Conservation (phyloP, 2,113 vertebrate species). For the zebrafish (Danio rerio) region DNA sequence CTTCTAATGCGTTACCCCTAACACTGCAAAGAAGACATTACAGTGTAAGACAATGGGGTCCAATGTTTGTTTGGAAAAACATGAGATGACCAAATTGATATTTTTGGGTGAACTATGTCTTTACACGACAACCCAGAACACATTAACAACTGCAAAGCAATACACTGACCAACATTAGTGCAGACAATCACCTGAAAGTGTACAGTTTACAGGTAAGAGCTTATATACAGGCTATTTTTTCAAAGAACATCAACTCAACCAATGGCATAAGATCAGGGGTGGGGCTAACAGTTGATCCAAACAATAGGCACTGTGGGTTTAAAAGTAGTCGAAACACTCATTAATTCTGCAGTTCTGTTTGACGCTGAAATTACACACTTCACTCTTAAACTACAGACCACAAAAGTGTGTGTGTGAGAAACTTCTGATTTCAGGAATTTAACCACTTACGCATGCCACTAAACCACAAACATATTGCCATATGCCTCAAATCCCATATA, state of each 20-base stretch:
- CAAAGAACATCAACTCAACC: not conserved
- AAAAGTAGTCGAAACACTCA: not conserved
- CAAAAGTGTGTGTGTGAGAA: slow-evolving; percentile 28
- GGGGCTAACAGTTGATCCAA: not conserved
- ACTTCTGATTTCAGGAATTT: slow-evolving; percentile 70
- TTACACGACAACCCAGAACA: not conserved
- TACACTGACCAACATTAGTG: not conserved
- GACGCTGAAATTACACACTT: not conserved
- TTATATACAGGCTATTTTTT: not conserved
- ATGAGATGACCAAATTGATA: not conserved
- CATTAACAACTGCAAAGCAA: not conserved
- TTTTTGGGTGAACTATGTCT: not conserved
- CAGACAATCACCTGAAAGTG: not conserved
- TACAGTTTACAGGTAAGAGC: not conserved
- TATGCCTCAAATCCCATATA: slow-evolving; percentile 74
- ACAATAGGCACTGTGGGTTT: not conserved
- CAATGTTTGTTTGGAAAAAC: not conserved
- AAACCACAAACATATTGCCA: slow-evolving; percentile 62
- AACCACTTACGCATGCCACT: slow-evolving; percentile 73
- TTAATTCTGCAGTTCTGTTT: not conserved
- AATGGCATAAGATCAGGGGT: not conserved
- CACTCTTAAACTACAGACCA: not conserved
- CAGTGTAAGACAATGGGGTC: not conserved
- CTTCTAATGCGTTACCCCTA: no score
- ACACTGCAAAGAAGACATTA: not conserved